phyloP scores from a whole-genome alignment of 1,140 invertebrate genomes.

The Spodoptera litura region DNA sequence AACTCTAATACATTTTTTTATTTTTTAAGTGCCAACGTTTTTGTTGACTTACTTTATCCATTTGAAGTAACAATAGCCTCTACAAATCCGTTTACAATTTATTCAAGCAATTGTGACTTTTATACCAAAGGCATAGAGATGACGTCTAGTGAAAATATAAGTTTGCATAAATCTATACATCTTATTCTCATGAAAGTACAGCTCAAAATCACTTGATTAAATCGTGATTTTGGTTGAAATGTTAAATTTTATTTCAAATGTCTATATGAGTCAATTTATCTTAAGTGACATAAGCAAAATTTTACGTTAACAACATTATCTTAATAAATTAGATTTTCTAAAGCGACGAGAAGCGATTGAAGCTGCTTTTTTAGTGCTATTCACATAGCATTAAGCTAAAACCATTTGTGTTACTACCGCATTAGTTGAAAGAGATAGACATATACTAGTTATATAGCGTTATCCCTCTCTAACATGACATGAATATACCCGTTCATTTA shows the following conservation, averaged over 20 bases:
- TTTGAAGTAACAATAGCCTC: too few relatives aligned
- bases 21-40: not conserved
- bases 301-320: not conserved
- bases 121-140: too few relatives aligned
- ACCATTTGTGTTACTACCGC: not conserved
- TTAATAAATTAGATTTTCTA: not conserved
- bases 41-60: too few relatives aligned
- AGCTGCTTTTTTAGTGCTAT: slow-evolving; percentile 20
- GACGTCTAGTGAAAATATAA: too few relatives aligned
- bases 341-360: not conserved
- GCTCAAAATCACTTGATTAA: too few relatives aligned
- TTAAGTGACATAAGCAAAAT: not conserved
- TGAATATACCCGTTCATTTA: slow-evolving; percentile 20
- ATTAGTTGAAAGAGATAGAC: slow-evolving; percentile 4
- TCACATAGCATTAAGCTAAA: slow-evolving; percentile 13
- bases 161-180: too few relatives aligned
- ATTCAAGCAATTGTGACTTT: too few relatives aligned
- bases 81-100: too few relatives aligned
- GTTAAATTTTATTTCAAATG: too few relatives aligned
- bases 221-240: too few relatives aligned
- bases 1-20: not conserved
- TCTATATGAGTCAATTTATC: too few relatives aligned
- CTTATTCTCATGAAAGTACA: too few relatives aligned
- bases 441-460: not conserved
- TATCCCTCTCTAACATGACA: slow-evolving; percentile 13